Percentiles rank a stretch among this genome's conserved stretches.
phyloP scores from a whole-genome alignment of 2,888 invertebrate genomes.

The Phaonia tiefii region DNA sequence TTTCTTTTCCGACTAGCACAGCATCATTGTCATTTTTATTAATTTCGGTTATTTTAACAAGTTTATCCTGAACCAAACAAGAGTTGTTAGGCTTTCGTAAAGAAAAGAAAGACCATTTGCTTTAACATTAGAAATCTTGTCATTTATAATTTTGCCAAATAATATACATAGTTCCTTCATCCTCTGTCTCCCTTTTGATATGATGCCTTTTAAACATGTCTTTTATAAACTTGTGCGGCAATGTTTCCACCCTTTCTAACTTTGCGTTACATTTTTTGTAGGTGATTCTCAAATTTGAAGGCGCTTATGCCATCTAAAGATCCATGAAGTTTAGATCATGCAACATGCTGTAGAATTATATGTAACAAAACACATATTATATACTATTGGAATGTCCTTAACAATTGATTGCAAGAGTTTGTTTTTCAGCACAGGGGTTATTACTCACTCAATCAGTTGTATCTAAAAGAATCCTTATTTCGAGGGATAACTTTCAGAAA shows the following conservation, averaged over 20 bases:
- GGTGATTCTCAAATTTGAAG: too few relatives aligned
- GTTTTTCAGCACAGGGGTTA: too few relatives aligned
- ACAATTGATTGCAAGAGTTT: too few relatives aligned
- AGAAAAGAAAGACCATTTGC: slow-evolving; percentile 22
- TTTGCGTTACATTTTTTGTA: slow-evolving; percentile 54
- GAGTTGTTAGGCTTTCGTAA: background rate
- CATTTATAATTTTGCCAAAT: too few relatives aligned
- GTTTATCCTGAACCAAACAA: too few relatives aligned
- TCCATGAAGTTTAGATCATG: slow-evolving; percentile 45
- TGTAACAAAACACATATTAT: slow-evolving; percentile 30
- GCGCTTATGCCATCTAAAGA: too few relatives aligned
- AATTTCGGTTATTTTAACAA: slow-evolving; percentile 25
- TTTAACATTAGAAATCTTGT: slow-evolving; percentile 22
- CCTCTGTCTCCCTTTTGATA: slow-evolving; percentile 28
- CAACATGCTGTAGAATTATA: slow-evolving; percentile 47
- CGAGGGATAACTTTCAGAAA: background rate
- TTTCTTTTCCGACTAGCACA: too few relatives aligned
- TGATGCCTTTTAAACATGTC: slow-evolving; percentile 31
- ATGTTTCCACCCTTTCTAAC: too few relatives aligned
- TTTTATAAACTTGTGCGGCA: too few relatives aligned
- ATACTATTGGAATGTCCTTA: slow-evolving; percentile 19
- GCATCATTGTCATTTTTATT: background rate
- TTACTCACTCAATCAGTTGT: background rate
- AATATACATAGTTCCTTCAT: background rate
- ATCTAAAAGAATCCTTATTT: too few relatives aligned